These are phyloP conservation scores for Callipepla squamata DNA, from an alignment of 2,113 vertebrate genomes.

Conservation along the genomic window DNA sequence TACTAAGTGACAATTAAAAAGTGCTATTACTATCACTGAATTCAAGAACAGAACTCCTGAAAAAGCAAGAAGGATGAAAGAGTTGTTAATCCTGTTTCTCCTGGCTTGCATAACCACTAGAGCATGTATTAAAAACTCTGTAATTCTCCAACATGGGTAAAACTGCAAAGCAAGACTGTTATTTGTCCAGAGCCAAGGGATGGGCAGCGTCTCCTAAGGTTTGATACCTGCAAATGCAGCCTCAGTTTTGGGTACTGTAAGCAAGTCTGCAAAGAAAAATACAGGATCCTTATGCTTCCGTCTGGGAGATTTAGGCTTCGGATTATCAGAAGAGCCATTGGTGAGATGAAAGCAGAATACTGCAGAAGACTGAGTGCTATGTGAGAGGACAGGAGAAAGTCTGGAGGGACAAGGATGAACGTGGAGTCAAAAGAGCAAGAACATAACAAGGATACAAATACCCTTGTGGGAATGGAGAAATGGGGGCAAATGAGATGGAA, in stretches of 20 bases:
- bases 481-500: not conserved
- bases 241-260: not conserved
- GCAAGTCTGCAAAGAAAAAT: not conserved
- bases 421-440: not conserved
- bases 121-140: not conserved
- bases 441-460: not conserved
- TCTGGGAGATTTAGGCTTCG: not conserved
- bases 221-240: constrained; percentile 16
- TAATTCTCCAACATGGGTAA: not conserved
- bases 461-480: not conserved
- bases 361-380: not conserved
- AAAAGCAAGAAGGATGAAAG: constrained; percentile 65
- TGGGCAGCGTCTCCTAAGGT: not conserved
- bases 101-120: not conserved
- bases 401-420: not conserved
- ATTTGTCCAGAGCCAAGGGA: not conserved
- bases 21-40: constrained; percentile 78
- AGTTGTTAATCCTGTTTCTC: constrained; percentile 48
- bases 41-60: constrained; percentile 76
- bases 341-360: not conserved
- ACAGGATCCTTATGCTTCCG: not conserved
- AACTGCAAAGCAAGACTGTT: constrained; percentile 50
- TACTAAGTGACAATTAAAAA: constrained; percentile 42
- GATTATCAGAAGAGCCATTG: not conserved
- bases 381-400: not conserved